A percentile compares a stretch with the other conserved stretches of the same genome.
These are phyloP conservation scores for Drosophila baimaii DNA, from an alignment of 1,140 invertebrate genomes.

Conservation along the genomic window DNA sequence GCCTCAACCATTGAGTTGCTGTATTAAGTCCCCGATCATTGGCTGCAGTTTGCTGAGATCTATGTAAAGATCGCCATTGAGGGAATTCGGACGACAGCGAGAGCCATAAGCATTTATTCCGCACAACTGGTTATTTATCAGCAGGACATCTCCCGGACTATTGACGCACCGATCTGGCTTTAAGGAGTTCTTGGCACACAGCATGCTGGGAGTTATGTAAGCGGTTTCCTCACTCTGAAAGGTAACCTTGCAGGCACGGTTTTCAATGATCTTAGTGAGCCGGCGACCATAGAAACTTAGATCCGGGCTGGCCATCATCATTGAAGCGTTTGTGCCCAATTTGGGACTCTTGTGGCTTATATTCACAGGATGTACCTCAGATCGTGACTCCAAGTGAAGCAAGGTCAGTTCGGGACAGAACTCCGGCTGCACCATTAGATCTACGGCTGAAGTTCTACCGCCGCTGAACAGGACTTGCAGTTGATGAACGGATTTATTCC, in stretches of 20 bases:
- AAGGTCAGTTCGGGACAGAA: slow-evolving; percentile 10
- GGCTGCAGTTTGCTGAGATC: slow-evolving; percentile 2
- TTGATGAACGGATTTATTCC: background rate
- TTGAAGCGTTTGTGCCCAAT: slow-evolving; percentile 5
- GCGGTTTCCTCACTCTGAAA: slow-evolving; percentile 13
- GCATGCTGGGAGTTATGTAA: slow-evolving; percentile 29
- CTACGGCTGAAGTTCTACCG: background rate
- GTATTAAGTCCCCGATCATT: slow-evolving; percentile 7
- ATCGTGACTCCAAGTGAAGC: background rate
- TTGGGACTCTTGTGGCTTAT: background rate
- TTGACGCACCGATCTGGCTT: slow-evolving; percentile 21
- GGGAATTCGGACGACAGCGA: background rate
- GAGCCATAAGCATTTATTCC: slow-evolving; percentile 39
- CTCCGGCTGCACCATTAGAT: background rate
- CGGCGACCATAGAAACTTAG: slow-evolving; percentile 31
- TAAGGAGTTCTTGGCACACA: slow-evolving; percentile 25
- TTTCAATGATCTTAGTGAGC: slow-evolving; percentile 15
- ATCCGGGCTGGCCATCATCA: slow-evolving; percentile 41
- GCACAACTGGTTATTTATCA: slow-evolving; percentile 10
- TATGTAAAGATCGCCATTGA: slow-evolving; percentile 37
- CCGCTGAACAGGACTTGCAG: slow-evolving; percentile 6
- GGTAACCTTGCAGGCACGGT: slow-evolving; percentile 18
- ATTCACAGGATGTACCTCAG: background rate
- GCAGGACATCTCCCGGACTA: slow-evolving; percentile 19
- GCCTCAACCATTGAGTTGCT: background rate